These are phyloP conservation scores for Cyprinodon brontotheroides DNA, from an alignment of 2,113 vertebrate genomes.

Conservation along the genomic window DNA sequence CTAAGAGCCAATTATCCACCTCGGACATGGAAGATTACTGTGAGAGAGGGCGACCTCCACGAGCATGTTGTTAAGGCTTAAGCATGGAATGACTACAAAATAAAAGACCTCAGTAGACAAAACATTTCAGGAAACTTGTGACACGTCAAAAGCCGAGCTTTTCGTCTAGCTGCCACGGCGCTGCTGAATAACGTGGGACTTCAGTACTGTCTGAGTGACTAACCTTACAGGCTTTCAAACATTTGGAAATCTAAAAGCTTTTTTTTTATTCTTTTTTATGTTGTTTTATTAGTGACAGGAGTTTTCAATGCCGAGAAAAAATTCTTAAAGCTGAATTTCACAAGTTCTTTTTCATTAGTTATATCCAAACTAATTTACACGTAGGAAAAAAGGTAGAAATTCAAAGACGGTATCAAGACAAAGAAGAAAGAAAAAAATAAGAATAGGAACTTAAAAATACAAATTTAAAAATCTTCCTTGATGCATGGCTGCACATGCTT, in stretches of 20 bases:
- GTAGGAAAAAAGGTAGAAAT: slow-evolving; percentile 98
- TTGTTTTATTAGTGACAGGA: slow-evolving; percentile 79
- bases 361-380: slow-evolving; percentile 99
- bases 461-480: slow-evolving; percentile 99
- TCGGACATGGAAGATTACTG: slow-evolving; percentile 84
- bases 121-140: slow-evolving; percentile 96
- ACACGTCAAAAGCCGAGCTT: slow-evolving; percentile 96
- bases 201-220: slow-evolving; percentile 77
- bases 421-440: slow-evolving; percentile 86
- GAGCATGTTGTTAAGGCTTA: slow-evolving; percentile 93
- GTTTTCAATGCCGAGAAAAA: slow-evolving; percentile 80
- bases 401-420: slow-evolving; percentile 98
- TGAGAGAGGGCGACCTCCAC: slow-evolving; percentile 89
- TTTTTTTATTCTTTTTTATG: not conserved
- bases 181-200: slow-evolving; percentile 89
- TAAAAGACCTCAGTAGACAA: slow-evolving; percentile 95
- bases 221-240: slow-evolving; percentile 81
- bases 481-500: slow-evolving; percentile 96
- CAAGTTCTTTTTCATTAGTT: slow-evolving; percentile 87
- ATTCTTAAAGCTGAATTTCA: slow-evolving; percentile 96
- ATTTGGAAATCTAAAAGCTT: slow-evolving; percentile 82
- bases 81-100: slow-evolving; percentile 99
- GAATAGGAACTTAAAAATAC: slow-evolving; percentile 91
- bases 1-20: slow-evolving; percentile 87
- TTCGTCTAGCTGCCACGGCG: slow-evolving; percentile 99